Base-by-base conservation (phyloP, 1,140 invertebrate genomes). In the Pseudomyrmex gracilis region DNA sequence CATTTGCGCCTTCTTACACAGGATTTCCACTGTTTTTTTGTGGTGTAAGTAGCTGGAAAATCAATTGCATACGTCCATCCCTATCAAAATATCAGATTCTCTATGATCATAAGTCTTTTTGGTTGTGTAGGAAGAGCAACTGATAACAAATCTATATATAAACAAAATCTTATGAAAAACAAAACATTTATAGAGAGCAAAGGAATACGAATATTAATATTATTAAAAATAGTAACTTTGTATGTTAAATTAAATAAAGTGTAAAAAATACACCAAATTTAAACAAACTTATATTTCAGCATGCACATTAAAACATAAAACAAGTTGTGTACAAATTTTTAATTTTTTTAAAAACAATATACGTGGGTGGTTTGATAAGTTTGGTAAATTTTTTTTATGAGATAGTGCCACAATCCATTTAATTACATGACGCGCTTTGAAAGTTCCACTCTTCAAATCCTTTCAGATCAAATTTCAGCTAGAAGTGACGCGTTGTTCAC, bases 21-120 rank as follows among this genome's bases (percentile, higher is more conserved):
- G 13, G 98, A 98, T 88, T 97, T 98, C 98, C 98, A 99, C 74
- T 97, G 96, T 90, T 98, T 98, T 80, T 97, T 96, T 1, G 96
- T 95, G 51, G 96, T 95, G 94, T 97, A 99, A n/a, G 96, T 96
- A 22, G 97, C 96, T 66, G 97, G 98, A 94, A 99, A 99, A 94
- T 99, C 98, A 63, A 98, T 95, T 34, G 98, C 98, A 95, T 99
- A 99, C 47, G 97, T 98, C 98, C 98, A 99, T 55, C 98, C 96
- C 96, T 97, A 87, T 74, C 67, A 88, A 89, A 89, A 89, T 73
- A 88, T 89, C 71, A 87, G 55, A 89, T 85, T 88, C 84, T 89
- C 84, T 88, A 77, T 88, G 71, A 88, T 85, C 77, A 88, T 85
- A 83, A 88, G 64, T 85, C 67, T 85, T 78, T 88, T 82, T 88